Conservation (phyloP, 2,113 vertebrate genomes). For the Tor tambroides region DNA sequence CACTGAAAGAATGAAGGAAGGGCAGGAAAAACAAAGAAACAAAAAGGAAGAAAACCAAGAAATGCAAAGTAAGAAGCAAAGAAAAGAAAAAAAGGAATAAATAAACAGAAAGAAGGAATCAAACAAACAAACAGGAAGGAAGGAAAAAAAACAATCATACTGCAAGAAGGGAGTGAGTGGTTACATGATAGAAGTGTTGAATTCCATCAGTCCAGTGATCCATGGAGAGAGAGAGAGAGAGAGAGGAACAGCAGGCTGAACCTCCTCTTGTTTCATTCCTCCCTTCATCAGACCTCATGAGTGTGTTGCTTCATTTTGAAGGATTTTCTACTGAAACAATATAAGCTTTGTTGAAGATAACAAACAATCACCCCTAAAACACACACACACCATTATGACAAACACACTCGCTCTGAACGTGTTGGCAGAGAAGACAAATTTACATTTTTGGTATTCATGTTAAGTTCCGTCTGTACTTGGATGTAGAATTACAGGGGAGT, state of each 20-base stretch:
- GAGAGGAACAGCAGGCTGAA: constrained; percentile 12
- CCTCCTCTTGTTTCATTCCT: constrained; percentile 30
- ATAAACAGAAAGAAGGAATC: not conserved
- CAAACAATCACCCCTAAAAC: constrained; percentile 31
- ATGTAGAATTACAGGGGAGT: constrained; percentile 18
- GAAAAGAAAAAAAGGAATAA: not conserved
- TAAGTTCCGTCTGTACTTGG: constrained; percentile 18
- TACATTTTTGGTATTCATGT: constrained; percentile 32
- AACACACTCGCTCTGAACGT: constrained; percentile 32
- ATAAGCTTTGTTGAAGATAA: constrained; percentile 49
- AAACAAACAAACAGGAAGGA: not conserved
- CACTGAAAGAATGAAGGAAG: not conserved
- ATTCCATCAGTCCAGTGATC: constrained; percentile 45
- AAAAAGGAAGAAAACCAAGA: not conserved
- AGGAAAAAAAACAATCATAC: not conserved
- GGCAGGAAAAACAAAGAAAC: not conserved
- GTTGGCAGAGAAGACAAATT: constrained; percentile 55
- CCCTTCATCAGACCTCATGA: constrained; percentile 17
- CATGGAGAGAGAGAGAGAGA: constrained; percentile 22
- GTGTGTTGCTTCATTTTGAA: constrained; percentile 36
- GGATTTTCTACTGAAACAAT: constrained; percentile 46
- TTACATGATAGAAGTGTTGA: constrained; percentile 44
- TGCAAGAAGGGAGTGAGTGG: not conserved
- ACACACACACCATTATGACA: constrained; percentile 38
- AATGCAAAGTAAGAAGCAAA: not conserved